Base-by-base conservation (phyloP, 2,797 vertebrate species). In the Apogon hyalosoma region DNA sequence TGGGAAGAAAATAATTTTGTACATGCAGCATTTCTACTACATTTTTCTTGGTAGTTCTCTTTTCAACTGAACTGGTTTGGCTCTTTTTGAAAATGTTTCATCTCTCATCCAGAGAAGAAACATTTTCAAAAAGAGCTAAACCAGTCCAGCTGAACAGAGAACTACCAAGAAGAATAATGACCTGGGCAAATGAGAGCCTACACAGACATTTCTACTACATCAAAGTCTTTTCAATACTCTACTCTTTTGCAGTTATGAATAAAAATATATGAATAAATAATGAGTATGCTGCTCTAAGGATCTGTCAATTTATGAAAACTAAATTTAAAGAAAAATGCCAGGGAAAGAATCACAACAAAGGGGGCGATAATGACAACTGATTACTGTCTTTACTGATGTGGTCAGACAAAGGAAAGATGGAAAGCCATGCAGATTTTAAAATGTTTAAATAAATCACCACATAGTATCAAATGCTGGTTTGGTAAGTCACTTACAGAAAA, bases 401-500 rank as follows among this genome's bases (percentile, higher is more conserved):
- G 38, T 40, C 40, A 38, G 13, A 43, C 7, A 12, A 2, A 21
- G 33, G 63, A 28, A 40, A 21, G 36, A 62, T 54, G 5, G 12
- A 15, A 58, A 62, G 14, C 4, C 21, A 18, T 0, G 7, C 43
- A 13, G 41, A 6, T 19, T 14, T 9, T 28, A 46, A 46, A 31
- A 12, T n/a, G 9, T 28, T 58, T 8, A 14, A 16, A 61, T 49
- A 60, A 63, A 72, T 47, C 16, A 61, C 31, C 3, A 67, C 16
- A n/a, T 9, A 39, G 43, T 13, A 24, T 40, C 31, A n/a, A 15
- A 43, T 63, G 72, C 47, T 2, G 6, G 24, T 59, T 8, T 24
- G 24, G 2, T 13, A 54, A 71, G 60, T 76, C 24, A 96, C 98
- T 97, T 87, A 99, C 98, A 87, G 97, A 99, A 77, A 99, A 99